phyloP scores from a whole-genome alignment of 2,113 vertebrate genomes.

The Sporophila hypoxantha region DNA sequence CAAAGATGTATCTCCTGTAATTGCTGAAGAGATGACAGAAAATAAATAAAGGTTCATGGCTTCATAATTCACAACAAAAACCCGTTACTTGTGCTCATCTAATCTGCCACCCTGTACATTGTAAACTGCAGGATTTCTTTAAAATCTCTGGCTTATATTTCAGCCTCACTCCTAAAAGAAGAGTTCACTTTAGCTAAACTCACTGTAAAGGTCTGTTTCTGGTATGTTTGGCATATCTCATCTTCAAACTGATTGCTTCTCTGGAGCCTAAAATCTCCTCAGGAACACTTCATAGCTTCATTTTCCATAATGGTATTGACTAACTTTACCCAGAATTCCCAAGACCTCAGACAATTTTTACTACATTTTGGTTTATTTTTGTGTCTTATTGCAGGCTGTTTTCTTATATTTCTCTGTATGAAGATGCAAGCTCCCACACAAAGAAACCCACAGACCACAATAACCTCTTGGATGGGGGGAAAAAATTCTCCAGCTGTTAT shows the following conservation, averaged over 20 bases:
- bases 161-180: background rate
- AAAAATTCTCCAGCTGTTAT: constrained; percentile 17
- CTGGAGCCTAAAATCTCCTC: background rate
- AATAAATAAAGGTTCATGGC: background rate
- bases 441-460: constrained; percentile 63
- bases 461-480: constrained; percentile 23
- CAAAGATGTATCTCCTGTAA: background rate
- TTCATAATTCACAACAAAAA: background rate
- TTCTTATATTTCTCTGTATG: constrained; percentile 36
- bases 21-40: background rate
- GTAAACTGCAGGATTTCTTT: background rate
- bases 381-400: constrained; percentile 31
- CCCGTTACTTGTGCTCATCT: background rate
- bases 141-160: background rate
- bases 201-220: background rate
- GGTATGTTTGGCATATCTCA: background rate
- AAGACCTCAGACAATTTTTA: background rate
- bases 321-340: constrained; percentile 3
- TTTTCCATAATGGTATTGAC: background rate
- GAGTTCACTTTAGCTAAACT: background rate
- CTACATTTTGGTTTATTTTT: constrained; percentile 43
- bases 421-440: constrained; percentile 51
- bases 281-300: background rate
- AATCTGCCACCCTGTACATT: background rate
- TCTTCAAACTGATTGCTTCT: background rate